phyloP scores from a whole-genome alignment of 2,797 vertebrate species.

The Crenuchus spilurus region DNA sequence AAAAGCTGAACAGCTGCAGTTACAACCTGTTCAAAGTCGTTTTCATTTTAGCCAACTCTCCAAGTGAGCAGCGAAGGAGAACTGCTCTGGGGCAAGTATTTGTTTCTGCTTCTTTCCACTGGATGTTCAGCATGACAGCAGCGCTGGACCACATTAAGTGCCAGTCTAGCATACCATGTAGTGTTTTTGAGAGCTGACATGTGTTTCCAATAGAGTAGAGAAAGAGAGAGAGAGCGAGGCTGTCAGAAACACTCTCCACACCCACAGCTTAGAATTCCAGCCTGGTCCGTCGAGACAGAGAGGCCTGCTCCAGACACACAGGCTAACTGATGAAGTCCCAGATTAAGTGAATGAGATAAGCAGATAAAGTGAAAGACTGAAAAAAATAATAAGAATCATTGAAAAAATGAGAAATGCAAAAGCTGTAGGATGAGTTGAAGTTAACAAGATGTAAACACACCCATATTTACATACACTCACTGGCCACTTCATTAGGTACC shows the following conservation, averaged over 20 bases:
- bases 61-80: conserved; percentile 47
- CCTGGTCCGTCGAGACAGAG: conserved; percentile 73
- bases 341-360: conserved; percentile 80
- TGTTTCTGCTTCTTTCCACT: conserved; percentile 60
- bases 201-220: conserved; percentile 80
- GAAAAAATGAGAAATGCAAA: conserved; percentile 63
- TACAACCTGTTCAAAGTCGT: conserved; percentile 58
- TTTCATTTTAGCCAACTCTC: conserved; percentile 56
- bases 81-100: conserved; percentile 59
- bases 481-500: no score
- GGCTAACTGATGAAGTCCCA: conserved; percentile 74
- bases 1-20: conserved; percentile 50
- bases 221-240: conserved; percentile 67
- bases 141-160: conserved; percentile 66
- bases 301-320: conserved; percentile 69
- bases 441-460: not conserved
- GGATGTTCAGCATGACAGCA: conserved; percentile 62
- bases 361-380: conserved; percentile 49
- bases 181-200: conserved; percentile 75
- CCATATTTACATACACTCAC: not conserved
- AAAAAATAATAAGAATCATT: conserved; percentile 56
- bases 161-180: conserved; percentile 67
- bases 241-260: conserved; percentile 82
- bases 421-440: conserved; percentile 53
- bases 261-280: conserved; percentile 80